Conservation (phyloP, 2,888 invertebrate species). For the Sinopyrophorus schimmeli region DNA sequence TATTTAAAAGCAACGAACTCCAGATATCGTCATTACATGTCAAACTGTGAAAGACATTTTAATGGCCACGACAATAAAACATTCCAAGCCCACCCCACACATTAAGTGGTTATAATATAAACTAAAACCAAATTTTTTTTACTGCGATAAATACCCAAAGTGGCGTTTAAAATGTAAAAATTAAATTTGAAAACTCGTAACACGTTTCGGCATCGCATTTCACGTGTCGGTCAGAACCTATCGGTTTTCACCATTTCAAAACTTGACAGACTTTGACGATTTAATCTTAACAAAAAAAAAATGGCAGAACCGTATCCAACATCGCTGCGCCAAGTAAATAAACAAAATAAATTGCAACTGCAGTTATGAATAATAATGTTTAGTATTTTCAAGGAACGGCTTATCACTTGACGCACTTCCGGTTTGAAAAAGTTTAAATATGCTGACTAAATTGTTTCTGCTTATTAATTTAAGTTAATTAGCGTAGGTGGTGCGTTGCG, state of each 20-base stretch:
- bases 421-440: constrained; percentile 37
- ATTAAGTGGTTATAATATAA: no score
- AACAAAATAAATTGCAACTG: constrained; percentile 11
- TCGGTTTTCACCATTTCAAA: no score
- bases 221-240: constrained; percentile 2
- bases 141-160: no score
- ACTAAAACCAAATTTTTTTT: no score
- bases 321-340: constrained; percentile 2
- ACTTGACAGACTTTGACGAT: no score
- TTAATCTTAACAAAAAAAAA: no score
- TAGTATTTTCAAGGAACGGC: constrained; percentile 5
- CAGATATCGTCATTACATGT: constrained; percentile 37
- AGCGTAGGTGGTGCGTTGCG: no score
- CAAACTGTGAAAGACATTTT: constrained; percentile 36
- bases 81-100: constrained; percentile 14
- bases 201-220: constrained; percentile 12
- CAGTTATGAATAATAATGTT: constrained; percentile 1
- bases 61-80: constrained; percentile 29
- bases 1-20: constrained; percentile 34
- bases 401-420: constrained; percentile 38
- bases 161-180: constrained; percentile 6
- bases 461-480: no score
- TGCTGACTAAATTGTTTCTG: constrained; percentile 38
- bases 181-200: constrained; percentile 7
- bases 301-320: no score